A percentile compares a stretch with the other conserved stretches of the same genome.
Evolutionary conservation across 2,113 vertebrate species (phyloP).

Genomic region (Melanocharis versteri): DNA sequence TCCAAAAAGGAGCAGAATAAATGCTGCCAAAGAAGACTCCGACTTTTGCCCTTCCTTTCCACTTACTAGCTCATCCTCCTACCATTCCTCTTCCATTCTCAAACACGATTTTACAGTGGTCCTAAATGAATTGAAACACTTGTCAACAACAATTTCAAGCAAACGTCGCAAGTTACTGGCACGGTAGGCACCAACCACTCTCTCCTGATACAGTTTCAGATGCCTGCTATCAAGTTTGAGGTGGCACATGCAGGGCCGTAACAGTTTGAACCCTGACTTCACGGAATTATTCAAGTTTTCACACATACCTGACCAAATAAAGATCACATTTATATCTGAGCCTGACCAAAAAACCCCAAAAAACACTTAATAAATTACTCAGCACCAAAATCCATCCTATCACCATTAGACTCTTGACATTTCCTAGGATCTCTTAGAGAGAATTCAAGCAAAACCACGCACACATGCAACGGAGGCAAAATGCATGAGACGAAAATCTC

Average conservation of each 20-base stretch:
- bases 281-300: neutral
- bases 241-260: fast-evolving
- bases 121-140: neutral
- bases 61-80: neutral
- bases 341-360: neutral
- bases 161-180: neutral
- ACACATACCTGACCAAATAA: neutral
- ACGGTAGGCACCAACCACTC: neutral
- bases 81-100: neutral
- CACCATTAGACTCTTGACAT: neutral
- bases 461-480: neutral
- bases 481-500: neutral
- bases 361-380: neutral
- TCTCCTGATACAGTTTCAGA: neutral
- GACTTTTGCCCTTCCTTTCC: neutral
- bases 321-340: neutral
- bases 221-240: neutral
- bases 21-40: neutral
- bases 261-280: neutral
- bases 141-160: neutral
- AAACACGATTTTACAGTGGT: neutral
- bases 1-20: neutral
- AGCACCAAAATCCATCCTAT: neutral
- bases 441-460: neutral
- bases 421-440: neutral